Conservation (phyloP, 92 coral and sea anemone species). For the Hydrozoanthus gracilis region DNA sequence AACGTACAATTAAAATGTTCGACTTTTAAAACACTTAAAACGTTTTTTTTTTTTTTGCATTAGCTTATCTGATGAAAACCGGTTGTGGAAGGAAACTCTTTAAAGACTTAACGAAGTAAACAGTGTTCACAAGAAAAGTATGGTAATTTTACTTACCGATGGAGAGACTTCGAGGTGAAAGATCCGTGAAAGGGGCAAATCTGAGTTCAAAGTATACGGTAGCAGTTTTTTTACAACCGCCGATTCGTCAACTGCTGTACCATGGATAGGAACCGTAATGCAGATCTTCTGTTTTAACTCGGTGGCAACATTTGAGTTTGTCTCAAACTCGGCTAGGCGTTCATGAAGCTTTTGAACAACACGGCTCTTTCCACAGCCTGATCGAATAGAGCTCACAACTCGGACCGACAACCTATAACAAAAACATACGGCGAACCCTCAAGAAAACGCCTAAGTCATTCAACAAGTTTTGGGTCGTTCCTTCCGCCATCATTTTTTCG, state of each 20-base stretch:
- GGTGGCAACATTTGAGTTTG: slow-evolving; percentile 59
- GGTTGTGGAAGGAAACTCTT: background rate
- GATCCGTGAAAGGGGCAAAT: slow-evolving; percentile 86
- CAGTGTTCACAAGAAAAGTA: background rate
- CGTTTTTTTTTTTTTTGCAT: background rate
- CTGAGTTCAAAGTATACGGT: slow-evolving; percentile 66
- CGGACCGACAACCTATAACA: slow-evolving; percentile 49
- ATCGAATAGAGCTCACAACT: slow-evolving; percentile 40
- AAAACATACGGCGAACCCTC: background rate
- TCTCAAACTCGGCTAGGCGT: slow-evolving; percentile 50
- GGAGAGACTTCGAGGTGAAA: slow-evolving; percentile 91
- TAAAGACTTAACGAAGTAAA: background rate
- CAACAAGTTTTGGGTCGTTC: no score
- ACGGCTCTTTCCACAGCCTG: slow-evolving; percentile 79
- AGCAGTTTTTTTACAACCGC: slow-evolving; percentile 65
- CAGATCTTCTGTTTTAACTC: slow-evolving; percentile 49
- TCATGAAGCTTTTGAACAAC: slow-evolving; percentile 65
- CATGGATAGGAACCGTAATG: slow-evolving; percentile 77
- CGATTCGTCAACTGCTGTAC: slow-evolving; percentile 63
- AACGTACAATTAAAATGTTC: no score
- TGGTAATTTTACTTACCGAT: slow-evolving; percentile 62
- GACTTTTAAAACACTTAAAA: no score
- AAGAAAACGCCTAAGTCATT: no score
- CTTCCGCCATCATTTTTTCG: no score
- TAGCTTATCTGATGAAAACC: background rate